Evolutionary conservation across 2,888 invertebrate species (phyloP), one percentile per base, ranked within the genome.

Genomic region (Rhopalosiphum nymphaeae): DNA sequence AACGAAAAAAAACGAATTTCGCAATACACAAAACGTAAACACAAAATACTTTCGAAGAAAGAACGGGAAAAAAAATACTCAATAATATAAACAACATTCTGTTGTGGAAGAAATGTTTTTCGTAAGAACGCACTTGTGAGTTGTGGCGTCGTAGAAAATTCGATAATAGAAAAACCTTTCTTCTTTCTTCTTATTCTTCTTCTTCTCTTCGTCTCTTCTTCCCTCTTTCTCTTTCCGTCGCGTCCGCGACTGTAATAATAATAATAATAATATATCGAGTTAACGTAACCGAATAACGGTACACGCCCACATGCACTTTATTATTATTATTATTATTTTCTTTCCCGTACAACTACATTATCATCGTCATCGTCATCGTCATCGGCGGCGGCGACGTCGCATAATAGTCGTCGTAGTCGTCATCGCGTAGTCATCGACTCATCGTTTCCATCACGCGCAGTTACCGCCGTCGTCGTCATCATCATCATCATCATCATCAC

Each of bases 251-350:
- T 67, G 57, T 88, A 86, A 46, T 86, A 84, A 84, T 84, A 36
- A 49, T 46, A 46, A 46, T 78, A 84, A 84, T 36, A 84, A 21
- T 89, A 86, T 44, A 87, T 16, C 86, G 42, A 94, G 84, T 46
- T 90, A 93, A 93, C 93, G 93, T 93, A 93, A 93, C 93, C 93
- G 93, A 91, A 85, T 94, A 94, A 94, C 94, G 94, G 94, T 94
- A 94, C 91, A 94, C 94, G 94, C 94, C 86, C 91, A 87, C 94
- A 36, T 91, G 91, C 90, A 53, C 94, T 91, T 94, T 91, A 94
- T 92, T 92, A 91, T 91, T 91, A 90, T 61, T 91, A n/a, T 61
- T 92, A 46, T 67, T 61, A 49, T 36, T 44, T 86, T 91, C 87
- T 61, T 91, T 87, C 26, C 88, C 25, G 89, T 86, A 94, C 2